These are phyloP conservation scores for Edolisoma coerulescens DNA, from an alignment of 2,113 vertebrate genomes.

Conservation along the genomic window DNA sequence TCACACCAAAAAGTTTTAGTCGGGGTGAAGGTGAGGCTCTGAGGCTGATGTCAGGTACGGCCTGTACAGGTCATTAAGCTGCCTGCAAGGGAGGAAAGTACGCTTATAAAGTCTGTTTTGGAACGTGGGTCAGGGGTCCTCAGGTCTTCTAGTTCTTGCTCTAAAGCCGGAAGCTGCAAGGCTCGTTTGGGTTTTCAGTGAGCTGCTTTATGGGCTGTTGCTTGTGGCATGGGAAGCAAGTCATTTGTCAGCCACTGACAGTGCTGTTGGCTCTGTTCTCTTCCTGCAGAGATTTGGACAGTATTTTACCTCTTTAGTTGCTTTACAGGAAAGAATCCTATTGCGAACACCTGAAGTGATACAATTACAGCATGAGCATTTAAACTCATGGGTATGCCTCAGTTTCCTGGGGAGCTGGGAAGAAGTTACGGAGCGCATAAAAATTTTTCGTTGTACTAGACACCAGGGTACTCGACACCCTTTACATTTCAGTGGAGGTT, in stretches of 20 bases:
- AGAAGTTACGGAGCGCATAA: background rate
- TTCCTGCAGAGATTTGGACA: background rate
- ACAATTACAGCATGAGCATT: background rate
- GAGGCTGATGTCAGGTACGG: background rate
- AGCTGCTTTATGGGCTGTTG: constrained; percentile 8
- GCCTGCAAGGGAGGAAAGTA: background rate
- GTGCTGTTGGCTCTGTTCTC: background rate
- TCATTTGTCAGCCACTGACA: background rate
- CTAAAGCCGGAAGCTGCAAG: background rate
- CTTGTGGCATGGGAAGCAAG: background rate
- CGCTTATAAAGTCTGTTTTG: background rate
- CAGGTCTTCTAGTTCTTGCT: background rate
- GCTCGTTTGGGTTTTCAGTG: background rate
- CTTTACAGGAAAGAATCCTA: background rate
- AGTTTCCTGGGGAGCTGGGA: background rate
- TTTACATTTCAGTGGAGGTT: background rate
- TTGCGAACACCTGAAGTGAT: background rate
- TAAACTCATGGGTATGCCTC: background rate
- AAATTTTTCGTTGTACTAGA: background rate
- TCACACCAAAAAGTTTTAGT: background rate
- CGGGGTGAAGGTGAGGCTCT: background rate
- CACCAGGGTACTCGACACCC: background rate
- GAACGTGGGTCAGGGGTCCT: background rate
- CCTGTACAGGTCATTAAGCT: background rate
- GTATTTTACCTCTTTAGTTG: background rate